Base-by-base conservation (phyloP, 2,888 invertebrate genomes). In the Fragum fragum region DNA sequence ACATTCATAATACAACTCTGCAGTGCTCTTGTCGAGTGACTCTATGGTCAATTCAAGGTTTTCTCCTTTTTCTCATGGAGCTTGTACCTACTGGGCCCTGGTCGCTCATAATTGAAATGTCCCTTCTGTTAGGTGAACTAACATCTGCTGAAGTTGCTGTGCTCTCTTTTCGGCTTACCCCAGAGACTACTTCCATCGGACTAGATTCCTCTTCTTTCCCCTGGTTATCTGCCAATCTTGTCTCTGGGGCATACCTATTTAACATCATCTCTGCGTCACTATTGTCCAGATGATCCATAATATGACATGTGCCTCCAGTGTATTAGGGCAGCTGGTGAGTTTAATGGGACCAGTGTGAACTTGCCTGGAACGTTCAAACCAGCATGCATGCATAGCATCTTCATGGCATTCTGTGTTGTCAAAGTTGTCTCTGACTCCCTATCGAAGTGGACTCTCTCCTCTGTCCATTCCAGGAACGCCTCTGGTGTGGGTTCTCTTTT, bases 321-420 rank as follows among this genome's bases (percentile, higher is more conserved):
- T 2, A 68, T 53, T 3, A 68, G 57, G 18, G 53, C 69, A 14
- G 52, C 75, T 16, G 68, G 68, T 21, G 68, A 75, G 63, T 55
- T 75, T 14, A 53, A 23, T 18, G 75, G 75, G 11, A 39, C 57
- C 23, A 75, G 16, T 14, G 57, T 69, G 32, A 75, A 75, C 26
- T 69, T 36, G 23, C 18, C n/a, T 21, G 68, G 39, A n/a, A 68
- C 57, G 36, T 63, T 21, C 68, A 42, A 68, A 23, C 47, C 47
- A 23, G 68, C 68, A 9, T 42, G 28, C 23, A 14, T 23, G 36
- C 68, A 68, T 26, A 68, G 68, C 36, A 21, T 68, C 42, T 32
- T 47, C 68, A 68, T 42, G 14, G 68, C 68, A 32, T 47, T 32
- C 26, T 47, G 42, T 18, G 68, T 68, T 21, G 32, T 42, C 5